These are phyloP conservation scores for Xyrauchen texanus DNA, from an alignment of 2,113 vertebrate genomes.

Conservation along the genomic window DNA sequence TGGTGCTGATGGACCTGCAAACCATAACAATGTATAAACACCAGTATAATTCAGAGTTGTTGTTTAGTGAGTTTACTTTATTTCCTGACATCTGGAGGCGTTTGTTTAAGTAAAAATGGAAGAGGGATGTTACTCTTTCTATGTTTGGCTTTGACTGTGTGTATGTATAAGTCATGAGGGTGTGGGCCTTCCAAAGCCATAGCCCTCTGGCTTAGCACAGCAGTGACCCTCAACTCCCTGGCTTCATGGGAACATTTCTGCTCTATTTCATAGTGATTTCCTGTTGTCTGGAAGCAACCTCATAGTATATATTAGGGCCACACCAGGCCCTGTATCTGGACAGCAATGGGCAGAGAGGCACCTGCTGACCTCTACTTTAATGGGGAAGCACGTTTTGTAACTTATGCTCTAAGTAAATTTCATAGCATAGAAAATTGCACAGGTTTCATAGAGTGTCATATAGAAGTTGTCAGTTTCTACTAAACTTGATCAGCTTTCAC, in stretches of 20 bases:
- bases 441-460: too few relatives aligned
- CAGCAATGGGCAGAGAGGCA: not conserved
- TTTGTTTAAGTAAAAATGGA: conserved; percentile 26
- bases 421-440: not conserved
- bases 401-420: not conserved
- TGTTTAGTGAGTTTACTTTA: not conserved
- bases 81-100: conserved; percentile 20
- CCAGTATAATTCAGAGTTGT: not conserved
- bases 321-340: not conserved
- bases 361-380: not conserved
- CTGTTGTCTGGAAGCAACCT: conserved; percentile 53
- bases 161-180: conserved; percentile 24
- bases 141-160: conserved; percentile 52
- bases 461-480: too few relatives aligned
- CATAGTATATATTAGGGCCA: conserved; percentile 1
- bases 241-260: conserved; percentile 76
- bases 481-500: too few relatives aligned
- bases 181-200: conserved; percentile 57
- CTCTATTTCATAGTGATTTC: conserved; percentile 65
- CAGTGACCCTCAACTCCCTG: conserved; percentile 58
- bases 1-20: too few relatives aligned
- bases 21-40: not conserved
- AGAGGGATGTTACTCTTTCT: conserved; percentile 42
- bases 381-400: not conserved
- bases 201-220: conserved; percentile 52